These are phyloP conservation scores for Microcebus jonahi DNA, from an alignment of 2,113 vertebrate species.

Conservation along the genomic window DNA sequence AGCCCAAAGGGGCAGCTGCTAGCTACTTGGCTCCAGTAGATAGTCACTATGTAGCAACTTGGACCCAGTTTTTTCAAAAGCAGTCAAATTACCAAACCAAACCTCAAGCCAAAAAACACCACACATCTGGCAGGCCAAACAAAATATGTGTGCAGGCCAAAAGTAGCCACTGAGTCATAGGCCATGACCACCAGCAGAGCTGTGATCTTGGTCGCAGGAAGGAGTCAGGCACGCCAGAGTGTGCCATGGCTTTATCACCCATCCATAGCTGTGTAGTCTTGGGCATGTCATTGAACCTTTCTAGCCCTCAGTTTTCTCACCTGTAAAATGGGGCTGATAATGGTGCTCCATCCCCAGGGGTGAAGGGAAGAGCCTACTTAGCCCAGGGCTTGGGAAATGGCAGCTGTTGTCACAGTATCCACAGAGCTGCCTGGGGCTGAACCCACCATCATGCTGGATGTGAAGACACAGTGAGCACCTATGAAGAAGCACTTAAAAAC, in stretches of 20 bases:
- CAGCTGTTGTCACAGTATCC: not conserved
- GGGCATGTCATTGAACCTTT: not conserved
- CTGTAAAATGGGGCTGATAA: not conserved
- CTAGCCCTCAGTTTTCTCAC: not conserved
- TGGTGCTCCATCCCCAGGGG: not conserved
- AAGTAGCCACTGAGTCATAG: not conserved
- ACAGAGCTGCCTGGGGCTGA: not conserved
- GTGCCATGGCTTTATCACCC: not conserved
- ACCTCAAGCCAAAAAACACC: not conserved
- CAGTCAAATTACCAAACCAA: not conserved
- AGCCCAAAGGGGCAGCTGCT: not conserved
- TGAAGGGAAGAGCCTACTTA: not conserved
- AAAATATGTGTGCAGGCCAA: not conserved
- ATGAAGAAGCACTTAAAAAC: not conserved
- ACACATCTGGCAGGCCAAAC: not conserved
- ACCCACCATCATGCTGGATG: not conserved
- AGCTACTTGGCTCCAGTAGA: not conserved
- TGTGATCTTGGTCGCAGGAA: not conserved
- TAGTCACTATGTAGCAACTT: accelerated
- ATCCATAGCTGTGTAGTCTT: not conserved
- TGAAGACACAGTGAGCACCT: not conserved
- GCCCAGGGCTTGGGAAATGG: not conserved
- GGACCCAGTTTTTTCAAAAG: not conserved
- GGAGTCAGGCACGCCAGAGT: not conserved
- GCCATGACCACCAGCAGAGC: not conserved